phyloP scores from a whole-genome alignment of 2,797 vertebrate genomes.

The Trachops cirrhosus region DNA sequence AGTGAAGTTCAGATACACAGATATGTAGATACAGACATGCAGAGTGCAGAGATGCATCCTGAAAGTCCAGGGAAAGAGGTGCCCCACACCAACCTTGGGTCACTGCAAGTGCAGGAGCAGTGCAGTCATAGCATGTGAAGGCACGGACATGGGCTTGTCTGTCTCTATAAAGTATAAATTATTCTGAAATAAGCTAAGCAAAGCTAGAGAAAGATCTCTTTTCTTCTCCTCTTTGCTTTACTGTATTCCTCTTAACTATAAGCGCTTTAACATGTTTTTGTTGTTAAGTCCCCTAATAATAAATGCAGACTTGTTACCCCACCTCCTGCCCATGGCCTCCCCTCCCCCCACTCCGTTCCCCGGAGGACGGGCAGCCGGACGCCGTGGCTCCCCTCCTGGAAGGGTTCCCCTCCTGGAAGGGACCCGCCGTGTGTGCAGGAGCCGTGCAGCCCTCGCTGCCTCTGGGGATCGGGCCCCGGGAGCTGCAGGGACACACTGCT shows the following conservation, averaged over 20 bases:
- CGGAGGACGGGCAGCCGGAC: neutral
- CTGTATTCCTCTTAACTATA: neutral
- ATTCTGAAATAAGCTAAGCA: neutral
- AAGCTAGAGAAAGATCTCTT: neutral
- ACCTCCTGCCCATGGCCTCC: no score
- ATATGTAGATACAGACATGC: neutral
- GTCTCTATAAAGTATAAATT: neutral
- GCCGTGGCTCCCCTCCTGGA: no score
- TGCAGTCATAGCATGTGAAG: neutral
- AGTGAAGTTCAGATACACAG: neutral
- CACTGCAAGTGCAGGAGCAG: neutral
- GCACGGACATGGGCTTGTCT: no score
- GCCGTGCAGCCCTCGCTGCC: neutral
- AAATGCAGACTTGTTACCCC: neutral
- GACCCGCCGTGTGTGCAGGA: accelerated
- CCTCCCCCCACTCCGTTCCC: neutral
- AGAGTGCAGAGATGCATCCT: neutral
- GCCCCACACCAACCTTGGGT: neutral
- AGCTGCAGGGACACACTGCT: neutral
- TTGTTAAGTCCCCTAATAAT: neutral
- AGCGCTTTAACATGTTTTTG: neutral
- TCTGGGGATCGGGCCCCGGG: neutral
- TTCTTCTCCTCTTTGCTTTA: neutral
- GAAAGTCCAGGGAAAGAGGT: neutral
- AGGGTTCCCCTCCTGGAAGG: no score